Evolutionary conservation across 2,113 vertebrate species (phyloP).

Genomic region (Pristiophorus japonicus): DNA sequence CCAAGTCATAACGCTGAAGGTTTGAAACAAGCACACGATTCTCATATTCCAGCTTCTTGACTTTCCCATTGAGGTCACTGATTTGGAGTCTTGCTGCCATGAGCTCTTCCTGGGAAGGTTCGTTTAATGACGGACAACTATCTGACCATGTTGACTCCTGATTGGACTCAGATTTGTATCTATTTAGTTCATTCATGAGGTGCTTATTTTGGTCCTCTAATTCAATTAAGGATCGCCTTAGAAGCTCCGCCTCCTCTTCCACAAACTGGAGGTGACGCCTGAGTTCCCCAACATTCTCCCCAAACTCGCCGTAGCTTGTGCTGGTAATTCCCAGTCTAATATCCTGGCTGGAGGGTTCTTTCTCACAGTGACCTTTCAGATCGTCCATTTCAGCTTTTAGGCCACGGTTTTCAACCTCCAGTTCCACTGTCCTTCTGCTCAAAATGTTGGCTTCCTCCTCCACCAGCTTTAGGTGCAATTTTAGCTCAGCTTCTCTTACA

Average conservation of each 20-base stretch:
- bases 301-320: constrained; percentile 58
- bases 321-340: constrained; percentile 51
- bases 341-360: constrained; percentile 57
- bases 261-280: constrained; percentile 94
- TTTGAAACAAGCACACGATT: constrained; percentile 93
- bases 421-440: constrained; percentile 88
- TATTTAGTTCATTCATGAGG: constrained; percentile 84
- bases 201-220: constrained; percentile 97
- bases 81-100: constrained; percentile 80
- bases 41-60: constrained; percentile 98
- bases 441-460: constrained; percentile 97
- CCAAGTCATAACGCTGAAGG: constrained; percentile 88
- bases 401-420: constrained; percentile 95
- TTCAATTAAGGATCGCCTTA: constrained; percentile 84
- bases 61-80: constrained; percentile 82
- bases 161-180: constrained; percentile 81
- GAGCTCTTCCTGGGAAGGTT: constrained; percentile 82
- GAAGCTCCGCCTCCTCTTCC: constrained; percentile 93
- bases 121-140: constrained; percentile 72
- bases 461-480: constrained; percentile 88
- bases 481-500: constrained; percentile 83
- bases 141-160: constrained; percentile 65
- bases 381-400: constrained; percentile 91
- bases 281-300: constrained; percentile 81
- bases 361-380: constrained; percentile 72